phyloP scores from a whole-genome alignment of 1,140 invertebrate genomes.

The Megathymus violae region DNA sequence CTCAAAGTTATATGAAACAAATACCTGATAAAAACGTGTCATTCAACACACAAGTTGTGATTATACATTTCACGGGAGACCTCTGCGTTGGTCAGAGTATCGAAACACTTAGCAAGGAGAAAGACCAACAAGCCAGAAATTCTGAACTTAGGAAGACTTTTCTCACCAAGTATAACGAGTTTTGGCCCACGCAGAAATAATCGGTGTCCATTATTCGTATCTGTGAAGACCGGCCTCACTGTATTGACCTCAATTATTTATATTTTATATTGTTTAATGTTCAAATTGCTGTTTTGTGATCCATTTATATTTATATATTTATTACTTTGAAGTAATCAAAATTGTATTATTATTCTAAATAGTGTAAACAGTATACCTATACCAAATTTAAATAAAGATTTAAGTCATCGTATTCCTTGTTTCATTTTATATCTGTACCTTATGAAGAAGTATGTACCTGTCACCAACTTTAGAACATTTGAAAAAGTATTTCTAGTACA shows the following conservation, averaged over 20 bases:
- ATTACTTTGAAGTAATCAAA: slow-evolving; percentile 32
- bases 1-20: slow-evolving; percentile 64
- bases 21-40: slow-evolving; percentile 72
- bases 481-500: too few species aligned
- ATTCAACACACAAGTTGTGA: slow-evolving; percentile 77
- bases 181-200: slow-evolving; percentile 75
- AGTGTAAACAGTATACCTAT: slow-evolving; percentile 31
- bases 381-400: slow-evolving; percentile 50
- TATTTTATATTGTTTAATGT: slow-evolving; percentile 22
- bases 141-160: slow-evolving; percentile 77
- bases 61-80: slow-evolving; percentile 77
- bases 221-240: slow-evolving; percentile 7
- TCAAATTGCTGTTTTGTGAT: slow-evolving; percentile 38
- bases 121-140: slow-evolving; percentile 76
- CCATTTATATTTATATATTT: slow-evolving; percentile 39
- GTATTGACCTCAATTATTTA: slow-evolving; percentile 17
- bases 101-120: slow-evolving; percentile 77
- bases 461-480: too few species aligned
- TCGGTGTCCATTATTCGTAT: too few species aligned
- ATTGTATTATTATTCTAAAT: slow-evolving; percentile 24
- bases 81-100: slow-evolving; percentile 77
- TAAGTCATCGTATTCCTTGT: slow-evolving; percentile 20
- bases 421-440: too few species aligned
- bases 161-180: slow-evolving; percentile 77
- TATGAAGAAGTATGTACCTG: too few species aligned